Evolutionary conservation across 2,888 invertebrate species (phyloP), one percentile per base, ranked within the genome.

Genomic region (Synanthedon vespiformis): DNA sequence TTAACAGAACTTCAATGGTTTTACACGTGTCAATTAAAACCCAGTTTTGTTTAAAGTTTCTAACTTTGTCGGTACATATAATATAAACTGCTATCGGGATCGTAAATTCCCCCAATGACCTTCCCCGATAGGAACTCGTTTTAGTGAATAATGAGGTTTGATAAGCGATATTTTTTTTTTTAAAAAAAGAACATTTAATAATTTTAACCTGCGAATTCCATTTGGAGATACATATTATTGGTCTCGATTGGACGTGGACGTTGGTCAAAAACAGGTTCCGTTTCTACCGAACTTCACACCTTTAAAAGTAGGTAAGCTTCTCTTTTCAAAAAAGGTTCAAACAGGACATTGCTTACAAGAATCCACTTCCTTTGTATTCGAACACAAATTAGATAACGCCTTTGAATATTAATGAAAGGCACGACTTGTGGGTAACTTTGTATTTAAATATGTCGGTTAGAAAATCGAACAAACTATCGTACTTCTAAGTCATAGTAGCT

Each of bases 331-430:
- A 72, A 65, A 65, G 59, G 68, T 67, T 64, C 55, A 65, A 72
- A 70, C 70, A 69, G 78, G 74, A 77, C 74, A 72, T 64, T 59
- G 65, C 69, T 62, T 66, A 70, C 70, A 72, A 64, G 70, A 71
- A 65, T 65, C 64, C 64, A 79, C 78, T 82, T 86, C 84, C 85
- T 83, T 66, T 72, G 73, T 70, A 67, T 77, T 68, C 67, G 53
- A 73, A 79, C 70, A 79, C 78, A 81, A 82, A 83, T 81, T 78
- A 80, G 75, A 70, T 66, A 72, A 67, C 68, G 61, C 67, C 62
- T 55, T 59, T 57, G 83, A 83, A 85, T 85, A 78, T 72, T 73
- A 84, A 85, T 82, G 66, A 74, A 72, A 65, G 61, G 61, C 55
- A 62, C 63, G 65, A 60, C 62, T 64, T 56, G 55, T 54, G 51